Evolutionary conservation across 2,888 invertebrate species (phyloP).

Genomic region (Xanthia togata): DNA sequence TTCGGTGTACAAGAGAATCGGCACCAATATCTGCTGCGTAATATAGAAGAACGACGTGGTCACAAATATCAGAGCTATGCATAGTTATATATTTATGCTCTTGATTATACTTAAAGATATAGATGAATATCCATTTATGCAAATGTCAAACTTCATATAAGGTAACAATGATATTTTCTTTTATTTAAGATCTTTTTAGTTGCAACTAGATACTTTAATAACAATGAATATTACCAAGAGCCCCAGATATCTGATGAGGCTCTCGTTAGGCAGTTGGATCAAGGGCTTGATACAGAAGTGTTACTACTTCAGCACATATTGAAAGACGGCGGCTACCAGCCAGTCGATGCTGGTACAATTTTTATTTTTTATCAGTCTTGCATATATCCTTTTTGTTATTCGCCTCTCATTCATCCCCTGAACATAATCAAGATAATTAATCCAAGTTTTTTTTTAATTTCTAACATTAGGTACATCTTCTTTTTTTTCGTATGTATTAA

Average conservation of each 20-base stretch:
- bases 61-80: neutral
- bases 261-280: neutral
- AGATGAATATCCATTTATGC: neutral
- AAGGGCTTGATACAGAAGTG: neutral
- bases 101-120: neutral
- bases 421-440: neutral
- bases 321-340: too few species aligned
- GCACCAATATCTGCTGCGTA: too few species aligned
- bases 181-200: neutral
- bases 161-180: neutral
- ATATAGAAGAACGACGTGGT: neutral
- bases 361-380: neutral
- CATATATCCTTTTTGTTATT: neutral
- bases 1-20: too few species aligned
- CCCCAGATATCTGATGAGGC: neutral
- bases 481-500: too few species aligned
- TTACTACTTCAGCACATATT: neutral
- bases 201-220: neutral
- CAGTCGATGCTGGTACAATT: neutral
- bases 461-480: too few species aligned
- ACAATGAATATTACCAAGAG: neutral
- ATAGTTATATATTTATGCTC: neutral
- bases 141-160: neutral
- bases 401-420: neutral
- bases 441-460: neutral